Percentiles rank a stretch among this genome's conserved stretches.
phyloP scores from a whole-genome alignment of 37 sponge, comb jelly and placozoan species.

The Theonella swinhoei region DNA sequence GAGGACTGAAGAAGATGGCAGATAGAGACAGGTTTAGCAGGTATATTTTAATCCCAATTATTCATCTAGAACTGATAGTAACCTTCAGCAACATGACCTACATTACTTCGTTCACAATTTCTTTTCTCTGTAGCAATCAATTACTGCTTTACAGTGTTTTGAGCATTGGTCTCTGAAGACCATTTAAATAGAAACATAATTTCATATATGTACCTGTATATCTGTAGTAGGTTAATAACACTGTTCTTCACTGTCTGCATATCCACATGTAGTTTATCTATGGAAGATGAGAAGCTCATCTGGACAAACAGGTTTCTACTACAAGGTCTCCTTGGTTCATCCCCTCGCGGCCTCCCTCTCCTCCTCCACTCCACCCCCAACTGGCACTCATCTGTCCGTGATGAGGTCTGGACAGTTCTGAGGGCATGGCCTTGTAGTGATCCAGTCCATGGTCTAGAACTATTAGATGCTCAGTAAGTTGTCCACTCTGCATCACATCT shows the following conservation, averaged over 20 bases:
- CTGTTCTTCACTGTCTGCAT: too few relatives aligned
- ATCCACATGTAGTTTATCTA: conserved; percentile 18
- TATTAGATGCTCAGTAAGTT: conserved; percentile 71
- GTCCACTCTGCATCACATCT: too few relatives aligned
- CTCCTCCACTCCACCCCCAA: conserved; percentile 50
- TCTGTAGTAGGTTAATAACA: too few relatives aligned
- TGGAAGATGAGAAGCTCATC: conserved; percentile 40
- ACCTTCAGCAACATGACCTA: not conserved
- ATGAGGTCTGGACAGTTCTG: conserved; percentile 17
- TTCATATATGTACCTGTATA: too few relatives aligned
- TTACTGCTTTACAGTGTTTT: too few relatives aligned
- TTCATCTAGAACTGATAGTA: not conserved
- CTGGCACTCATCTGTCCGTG: not conserved
- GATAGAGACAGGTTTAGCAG: conserved; percentile 49
- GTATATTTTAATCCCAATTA: too few relatives aligned
- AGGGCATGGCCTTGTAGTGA: conserved; percentile 38
- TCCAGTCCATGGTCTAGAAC: conserved; percentile 57
- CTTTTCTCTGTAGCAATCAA: too few relatives aligned
- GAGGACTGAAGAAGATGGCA: conserved; percentile 7
- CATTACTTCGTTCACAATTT: too few relatives aligned
- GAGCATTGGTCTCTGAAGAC: too few relatives aligned
- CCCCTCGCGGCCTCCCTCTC: conserved; percentile 64
- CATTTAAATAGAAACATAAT: too few relatives aligned
- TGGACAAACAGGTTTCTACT: conserved; percentile 54
- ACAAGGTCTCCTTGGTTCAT: conserved; percentile 13